Base-by-base conservation (phyloP, 2,888 invertebrate species). In the Crioceris asparagi region DNA sequence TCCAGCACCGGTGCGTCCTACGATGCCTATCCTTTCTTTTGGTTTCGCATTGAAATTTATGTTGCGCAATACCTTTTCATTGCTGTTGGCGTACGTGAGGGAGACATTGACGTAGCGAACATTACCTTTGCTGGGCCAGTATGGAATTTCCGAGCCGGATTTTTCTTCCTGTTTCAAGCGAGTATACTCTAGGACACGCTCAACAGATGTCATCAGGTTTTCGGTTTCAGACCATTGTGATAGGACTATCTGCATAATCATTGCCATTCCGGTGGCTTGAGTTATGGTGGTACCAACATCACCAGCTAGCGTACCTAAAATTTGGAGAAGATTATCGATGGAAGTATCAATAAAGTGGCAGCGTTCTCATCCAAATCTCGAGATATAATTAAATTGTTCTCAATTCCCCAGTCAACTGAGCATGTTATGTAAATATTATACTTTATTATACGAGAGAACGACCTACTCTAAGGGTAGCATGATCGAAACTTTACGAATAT, bases 161-260 rank as follows among this genome's bases (percentile, higher is more conserved):
- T 38, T 46, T 7, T 46, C 43, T 47, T 69, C 68, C 14, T 54
- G 51, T 38, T 67, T 61, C 4, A 77, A 53, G 14, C 68, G 60
- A 1, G 70, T 57, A 36, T 64, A 64, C 48, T 64, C 64, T 29
- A 60, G 39, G 1, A 83, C 73, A 61, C 92, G 75, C 65, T 96
- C 94, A 0, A 93, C 90, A 4, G 85, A 81, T 3, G 85, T 87
- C 86, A 88, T 85, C 48, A 78, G 80, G 55, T 85, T 88, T 60
- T 64, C 64, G 4, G 61, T 61, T 60, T 92, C 92, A 0, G 92
- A 85, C 50, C 88, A 88, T 61, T 92, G 91, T 4, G 91, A 69
- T 27, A 75, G 66, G 2, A 67, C 71, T 70, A 70, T 73, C 53
- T 74, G 72, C 48, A 75, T 47, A 60, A 66, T 62, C 11, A 81